phyloP scores from a whole-genome alignment of 2,888 invertebrate genomes.

The Aromia moschata region DNA sequence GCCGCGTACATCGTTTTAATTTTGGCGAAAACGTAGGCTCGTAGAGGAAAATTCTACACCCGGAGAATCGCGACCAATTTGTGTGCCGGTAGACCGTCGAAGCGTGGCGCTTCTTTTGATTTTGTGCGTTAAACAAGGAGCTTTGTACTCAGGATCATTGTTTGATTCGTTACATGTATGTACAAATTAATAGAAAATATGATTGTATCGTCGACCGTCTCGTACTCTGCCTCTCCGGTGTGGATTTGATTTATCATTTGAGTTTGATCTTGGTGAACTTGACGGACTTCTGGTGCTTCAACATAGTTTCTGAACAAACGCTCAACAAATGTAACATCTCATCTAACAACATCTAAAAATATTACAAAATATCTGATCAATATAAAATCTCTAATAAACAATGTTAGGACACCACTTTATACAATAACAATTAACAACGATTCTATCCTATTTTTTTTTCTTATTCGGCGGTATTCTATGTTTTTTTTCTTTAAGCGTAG shows the following conservation, averaged over 20 bases:
- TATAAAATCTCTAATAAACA: slow-evolving; percentile 43
- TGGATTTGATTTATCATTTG: slow-evolving; percentile 31
- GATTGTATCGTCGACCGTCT: slow-evolving; percentile 37
- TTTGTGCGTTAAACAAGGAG: slow-evolving; percentile 23
- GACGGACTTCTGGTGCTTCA: slow-evolving; percentile 42
- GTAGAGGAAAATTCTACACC: slow-evolving; percentile 11
- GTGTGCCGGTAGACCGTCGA: slow-evolving; percentile 18
- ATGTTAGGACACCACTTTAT: slow-evolving; percentile 29
- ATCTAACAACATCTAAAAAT: slow-evolving; percentile 47
- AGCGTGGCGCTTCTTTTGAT: slow-evolving; percentile 13
- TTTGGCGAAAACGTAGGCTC: slow-evolving; percentile 33
- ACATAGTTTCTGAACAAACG: slow-evolving; percentile 41
- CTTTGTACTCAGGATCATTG: slow-evolving; percentile 31
- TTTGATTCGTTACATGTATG: slow-evolving; percentile 26
- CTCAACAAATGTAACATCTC: slow-evolving; percentile 46
- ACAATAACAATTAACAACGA: slow-evolving; percentile 41
- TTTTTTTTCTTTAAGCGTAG: slow-evolving; percentile 27
- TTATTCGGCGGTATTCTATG: slow-evolving; percentile 43
- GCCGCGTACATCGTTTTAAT: slow-evolving; percentile 80
- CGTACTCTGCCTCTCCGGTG: no score
- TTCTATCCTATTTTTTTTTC: no score
- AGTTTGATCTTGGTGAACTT: slow-evolving; percentile 51
- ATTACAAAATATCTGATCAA: slow-evolving; percentile 32
- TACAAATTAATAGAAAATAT: slow-evolving; percentile 37
- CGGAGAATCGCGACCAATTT: slow-evolving; percentile 12